Evolutionary conservation across 2,113 vertebrate genomes (phyloP).

Genomic region (Neolamprologus brichardi): DNA sequence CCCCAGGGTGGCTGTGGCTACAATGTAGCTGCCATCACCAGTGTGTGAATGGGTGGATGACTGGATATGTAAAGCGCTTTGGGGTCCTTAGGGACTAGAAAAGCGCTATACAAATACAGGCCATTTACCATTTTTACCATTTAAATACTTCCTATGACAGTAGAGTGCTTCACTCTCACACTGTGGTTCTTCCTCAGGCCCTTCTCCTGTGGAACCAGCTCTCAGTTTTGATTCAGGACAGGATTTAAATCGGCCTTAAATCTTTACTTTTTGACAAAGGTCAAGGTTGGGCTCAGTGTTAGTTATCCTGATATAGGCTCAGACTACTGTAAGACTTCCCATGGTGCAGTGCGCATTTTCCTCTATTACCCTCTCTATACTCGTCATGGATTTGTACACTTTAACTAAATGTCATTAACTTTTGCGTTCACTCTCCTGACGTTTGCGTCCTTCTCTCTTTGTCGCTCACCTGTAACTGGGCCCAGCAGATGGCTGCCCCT

Average conservation of each 20-base stretch:
- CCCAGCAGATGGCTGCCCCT: background rate
- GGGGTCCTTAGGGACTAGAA: no score
- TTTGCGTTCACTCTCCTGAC: background rate
- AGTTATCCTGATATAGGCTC: background rate
- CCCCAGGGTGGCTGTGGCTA: rapidly evolving
- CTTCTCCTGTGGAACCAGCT: background rate
- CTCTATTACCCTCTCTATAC: background rate
- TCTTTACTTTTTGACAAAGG: background rate
- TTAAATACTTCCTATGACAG: rapidly evolving
- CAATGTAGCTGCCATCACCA: no score
- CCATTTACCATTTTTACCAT: no score
- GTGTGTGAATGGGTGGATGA: no score
- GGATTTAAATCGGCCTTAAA: background rate
- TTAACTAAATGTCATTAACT: background rate
- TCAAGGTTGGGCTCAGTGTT: rapidly evolving
- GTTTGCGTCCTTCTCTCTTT: background rate
- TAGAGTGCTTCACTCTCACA: background rate
- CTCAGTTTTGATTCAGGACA: background rate
- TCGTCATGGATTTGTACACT: background rate
- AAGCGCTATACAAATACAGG: no score
- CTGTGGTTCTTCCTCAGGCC: rapidly evolving
- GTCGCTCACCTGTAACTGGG: background rate
- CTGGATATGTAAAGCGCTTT: rapidly evolving
- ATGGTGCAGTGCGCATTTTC: rapidly evolving
- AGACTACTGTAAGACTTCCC: background rate